These are phyloP conservation scores for Akabosia matsudoensis DNA, from an alignment of 1,140 invertebrate genomes.

Conservation along the genomic window DNA sequence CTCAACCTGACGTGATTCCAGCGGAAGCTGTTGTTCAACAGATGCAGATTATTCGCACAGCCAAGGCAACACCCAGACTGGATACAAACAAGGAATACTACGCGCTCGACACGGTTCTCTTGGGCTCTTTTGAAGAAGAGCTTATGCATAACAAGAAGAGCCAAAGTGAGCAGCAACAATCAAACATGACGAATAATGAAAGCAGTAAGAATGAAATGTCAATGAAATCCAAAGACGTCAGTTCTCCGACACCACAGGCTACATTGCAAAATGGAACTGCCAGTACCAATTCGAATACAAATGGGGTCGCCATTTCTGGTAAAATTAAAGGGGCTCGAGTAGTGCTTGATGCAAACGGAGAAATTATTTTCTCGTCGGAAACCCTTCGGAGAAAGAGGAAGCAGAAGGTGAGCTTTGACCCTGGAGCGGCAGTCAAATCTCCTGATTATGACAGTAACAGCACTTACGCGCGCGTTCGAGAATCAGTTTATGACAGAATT, in stretches of 20 bases:
- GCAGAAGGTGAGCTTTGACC: slow-evolving; percentile 72
- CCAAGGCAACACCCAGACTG: slow-evolving; percentile 31
- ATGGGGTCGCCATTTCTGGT: slow-evolving; percentile 21
- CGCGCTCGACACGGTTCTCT: slow-evolving; percentile 44
- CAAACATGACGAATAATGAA: slow-evolving; percentile 30
- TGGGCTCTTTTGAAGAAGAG: slow-evolving; percentile 44
- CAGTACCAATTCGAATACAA: not conserved
- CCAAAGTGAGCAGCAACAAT: slow-evolving; percentile 33
- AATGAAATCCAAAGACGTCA: not conserved
- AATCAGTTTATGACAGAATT: slow-evolving; percentile 45
- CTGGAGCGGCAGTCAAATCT: slow-evolving; percentile 68
- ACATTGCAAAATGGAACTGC: not conserved
- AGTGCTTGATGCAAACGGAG: slow-evolving; percentile 79
- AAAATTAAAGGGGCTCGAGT: slow-evolving; percentile 65
- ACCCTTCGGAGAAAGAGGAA: slow-evolving; percentile 64
- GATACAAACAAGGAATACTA: slow-evolving; percentile 39
- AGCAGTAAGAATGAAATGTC: not conserved
- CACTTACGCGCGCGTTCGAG: slow-evolving; percentile 38
- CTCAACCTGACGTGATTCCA: slow-evolving; percentile 45
- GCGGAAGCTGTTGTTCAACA: slow-evolving; percentile 35
- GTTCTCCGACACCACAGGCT: not conserved
- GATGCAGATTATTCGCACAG: slow-evolving; percentile 41
- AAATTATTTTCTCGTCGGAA: slow-evolving; percentile 84
- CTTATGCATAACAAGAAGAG: slow-evolving; percentile 14
- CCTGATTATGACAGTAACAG: slow-evolving; percentile 33